Base-by-base conservation (phyloP, 2,797 vertebrate genomes). In the Cossypha polioptera region DNA sequence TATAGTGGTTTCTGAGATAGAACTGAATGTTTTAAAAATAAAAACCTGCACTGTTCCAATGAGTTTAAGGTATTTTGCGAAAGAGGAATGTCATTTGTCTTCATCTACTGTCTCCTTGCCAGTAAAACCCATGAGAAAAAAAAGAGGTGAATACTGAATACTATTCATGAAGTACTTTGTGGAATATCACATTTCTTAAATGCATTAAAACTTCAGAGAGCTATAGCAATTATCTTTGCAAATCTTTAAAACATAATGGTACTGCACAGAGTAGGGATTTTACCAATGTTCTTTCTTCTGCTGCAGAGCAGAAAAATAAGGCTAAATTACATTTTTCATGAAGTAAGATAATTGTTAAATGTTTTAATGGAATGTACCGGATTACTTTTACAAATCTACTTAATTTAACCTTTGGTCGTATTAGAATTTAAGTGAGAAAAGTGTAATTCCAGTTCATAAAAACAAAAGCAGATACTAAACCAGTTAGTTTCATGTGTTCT, bases 351-450 rank as follows among this genome's bases (percentile, higher is more conserved):
- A 94, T 88, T 92, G 62, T 55, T 92, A 65, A 93, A 75, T 82
- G 31, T 91, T 96, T 65, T 72, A 76, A 40, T 92, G 80, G 86
- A 93, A 96, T 74, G 69, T 84, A 77, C 72, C 5, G 48, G 71
- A 93, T 97, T 91, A 91, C 25, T 76, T 88, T 92, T 85, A 89
- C 82, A 96, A 95, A 97, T 68, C 87, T 90, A 48, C 73, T 94
- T 94, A 94, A 80, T 86, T 76, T 92, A 63, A 66, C 63, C 90
- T 92, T 85, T 92, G 93, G 95, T 96, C 43, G 28, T 76, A 85
- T 68, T 53, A 87, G 72, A 91, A 33, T 83, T 93, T 67, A 94
- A 79, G 31, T 51, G 55, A 94, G 69, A 78, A 88, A 86, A 93
- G 53, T 68, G 35, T 83, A 94, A 95, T 84, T 86, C 63, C 62